Conservation (phyloP, 2,888 invertebrate species). For the Lithophane socia region DNA sequence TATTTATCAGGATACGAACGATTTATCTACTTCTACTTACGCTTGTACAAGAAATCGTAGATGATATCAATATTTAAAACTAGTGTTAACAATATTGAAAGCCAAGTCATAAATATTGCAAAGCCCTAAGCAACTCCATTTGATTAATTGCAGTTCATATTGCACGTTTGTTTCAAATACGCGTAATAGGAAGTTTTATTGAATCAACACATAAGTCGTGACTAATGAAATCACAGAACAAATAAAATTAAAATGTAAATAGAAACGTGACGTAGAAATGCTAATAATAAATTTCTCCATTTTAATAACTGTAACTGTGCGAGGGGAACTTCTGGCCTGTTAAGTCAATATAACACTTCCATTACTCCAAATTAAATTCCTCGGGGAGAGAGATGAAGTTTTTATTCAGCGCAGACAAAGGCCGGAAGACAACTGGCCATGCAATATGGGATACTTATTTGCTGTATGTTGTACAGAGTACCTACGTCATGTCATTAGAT, state of each 20-base stretch:
- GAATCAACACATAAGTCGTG: slow-evolving; percentile 86
- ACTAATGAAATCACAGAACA: slow-evolving; percentile 90
- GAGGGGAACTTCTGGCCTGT: slow-evolving; percentile 89
- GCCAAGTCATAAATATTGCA: not conserved
- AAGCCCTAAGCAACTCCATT: slow-evolving; percentile 50
- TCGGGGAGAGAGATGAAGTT: slow-evolving; percentile 89
- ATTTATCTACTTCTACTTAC: not conserved
- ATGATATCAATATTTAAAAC: not conserved
- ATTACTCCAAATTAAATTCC: slow-evolving; percentile 91
- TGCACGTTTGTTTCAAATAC: slow-evolving; percentile 66
- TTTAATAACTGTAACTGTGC: slow-evolving; percentile 89
- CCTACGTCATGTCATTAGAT: slow-evolving; percentile 56
- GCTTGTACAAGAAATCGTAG: not conserved
- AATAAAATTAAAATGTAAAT: slow-evolving; percentile 91
- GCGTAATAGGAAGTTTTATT: slow-evolving; percentile 76
- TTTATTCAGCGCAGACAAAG: slow-evolving; percentile 87
- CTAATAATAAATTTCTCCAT: slow-evolving; percentile 91
- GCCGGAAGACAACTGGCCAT: slow-evolving; percentile 81
- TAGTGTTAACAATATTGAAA: not conserved
- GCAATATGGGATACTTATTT: slow-evolving; percentile 67
- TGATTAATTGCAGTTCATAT: slow-evolving; percentile 76
- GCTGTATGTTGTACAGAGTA: slow-evolving; percentile 60
- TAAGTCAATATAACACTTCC: slow-evolving; percentile 91
- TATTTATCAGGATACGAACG: not conserved
- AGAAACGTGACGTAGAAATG: slow-evolving; percentile 88